phyloP scores from a whole-genome alignment of 1,140 invertebrate genomes.

The Chironomus tepperi region DNA sequence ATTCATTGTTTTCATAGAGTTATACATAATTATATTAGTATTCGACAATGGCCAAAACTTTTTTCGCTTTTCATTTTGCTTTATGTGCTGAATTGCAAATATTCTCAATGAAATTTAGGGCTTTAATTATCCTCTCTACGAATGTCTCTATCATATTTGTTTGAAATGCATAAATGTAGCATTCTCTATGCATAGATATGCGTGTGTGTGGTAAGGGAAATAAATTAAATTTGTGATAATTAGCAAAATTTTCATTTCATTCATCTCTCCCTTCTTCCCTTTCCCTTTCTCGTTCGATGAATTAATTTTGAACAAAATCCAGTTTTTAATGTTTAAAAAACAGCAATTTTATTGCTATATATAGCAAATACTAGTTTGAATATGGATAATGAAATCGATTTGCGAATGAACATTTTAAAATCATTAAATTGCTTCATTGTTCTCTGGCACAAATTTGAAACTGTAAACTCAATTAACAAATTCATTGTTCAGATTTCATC shows the following conservation, averaged over 20 bases:
- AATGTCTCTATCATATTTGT: neutral
- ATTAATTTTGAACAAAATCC: neutral
- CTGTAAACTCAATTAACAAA: neutral
- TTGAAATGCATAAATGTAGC: neutral
- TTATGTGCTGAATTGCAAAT: neutral
- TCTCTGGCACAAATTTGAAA: no score
- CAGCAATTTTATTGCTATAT: neutral
- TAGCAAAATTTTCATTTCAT: neutral
- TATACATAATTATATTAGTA: neutral
- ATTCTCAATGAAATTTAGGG: neutral
- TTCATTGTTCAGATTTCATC: neutral
- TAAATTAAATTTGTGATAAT: conserved; percentile 10
- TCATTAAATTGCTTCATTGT: neutral
- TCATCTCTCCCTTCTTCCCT: neutral
- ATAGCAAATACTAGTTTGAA: neutral
- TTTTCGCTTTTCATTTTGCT: neutral
- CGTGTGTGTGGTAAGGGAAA: neutral
- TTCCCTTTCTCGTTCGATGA: neutral
- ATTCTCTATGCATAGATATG: neutral
- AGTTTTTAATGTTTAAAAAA: neutral
- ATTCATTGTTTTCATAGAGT: neutral
- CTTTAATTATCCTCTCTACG: neutral
- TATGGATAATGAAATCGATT: neutral
- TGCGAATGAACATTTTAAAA: neutral
- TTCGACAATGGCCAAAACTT: neutral